Evolutionary conservation across 1,140 invertebrate species (phyloP).

Genomic region (Amphibalanus amphitrite): DNA sequence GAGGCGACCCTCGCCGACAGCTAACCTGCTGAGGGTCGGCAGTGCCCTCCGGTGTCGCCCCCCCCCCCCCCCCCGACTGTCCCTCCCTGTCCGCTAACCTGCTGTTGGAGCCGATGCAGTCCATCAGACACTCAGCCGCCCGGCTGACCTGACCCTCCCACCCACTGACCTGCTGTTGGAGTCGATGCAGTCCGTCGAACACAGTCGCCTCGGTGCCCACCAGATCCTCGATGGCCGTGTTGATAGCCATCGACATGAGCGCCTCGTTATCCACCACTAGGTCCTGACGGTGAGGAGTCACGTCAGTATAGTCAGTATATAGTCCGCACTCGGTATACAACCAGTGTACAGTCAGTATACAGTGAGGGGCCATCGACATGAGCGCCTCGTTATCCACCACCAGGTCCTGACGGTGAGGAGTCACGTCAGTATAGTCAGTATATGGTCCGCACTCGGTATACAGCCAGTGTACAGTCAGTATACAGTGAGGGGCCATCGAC

Average conservation of each 20-base stretch:
- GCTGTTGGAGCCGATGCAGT: constrained; percentile 9
- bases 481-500: too few relatives aligned
- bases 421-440: constrained; percentile 29
- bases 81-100: background rate
- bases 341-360: too few relatives aligned
- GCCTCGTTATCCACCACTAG: constrained; percentile 23
- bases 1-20: too few relatives aligned
- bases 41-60: too few relatives aligned
- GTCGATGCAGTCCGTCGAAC: constrained; percentile 14
- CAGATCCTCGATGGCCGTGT: constrained; percentile 25
- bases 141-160: too few relatives aligned
- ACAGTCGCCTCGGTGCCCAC: constrained; percentile 16
- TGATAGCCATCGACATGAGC: constrained; percentile 27
- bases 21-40: too few relatives aligned
- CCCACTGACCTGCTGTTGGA: constrained; percentile 2
- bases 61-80: too few relatives aligned
- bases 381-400: constrained; percentile 25
- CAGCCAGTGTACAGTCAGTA: too few relatives aligned
- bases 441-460: too few relatives aligned
- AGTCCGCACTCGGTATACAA: too few relatives aligned
- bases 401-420: constrained; percentile 19
- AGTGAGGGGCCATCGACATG: constrained; percentile 27
- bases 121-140: constrained; percentile 13
- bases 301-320: constrained; percentile 27
- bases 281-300: constrained; percentile 22